Evolutionary conservation across 2,113 vertebrate species (phyloP).

Genomic region (Pantherophis guttatus): DNA sequence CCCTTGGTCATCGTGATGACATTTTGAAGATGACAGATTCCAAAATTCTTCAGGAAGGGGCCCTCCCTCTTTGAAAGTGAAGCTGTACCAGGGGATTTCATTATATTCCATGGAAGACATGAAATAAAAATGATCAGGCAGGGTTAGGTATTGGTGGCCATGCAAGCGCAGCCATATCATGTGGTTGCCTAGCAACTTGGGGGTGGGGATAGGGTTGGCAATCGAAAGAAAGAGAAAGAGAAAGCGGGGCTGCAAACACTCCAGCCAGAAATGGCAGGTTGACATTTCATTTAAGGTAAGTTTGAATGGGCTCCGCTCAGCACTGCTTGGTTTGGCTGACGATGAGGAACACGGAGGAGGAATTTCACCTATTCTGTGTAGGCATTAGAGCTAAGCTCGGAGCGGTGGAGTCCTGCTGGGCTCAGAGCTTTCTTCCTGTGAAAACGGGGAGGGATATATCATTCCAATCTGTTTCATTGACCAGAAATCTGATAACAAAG

Average conservation of each 20-base stretch:
- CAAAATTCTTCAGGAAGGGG: slow-evolving; percentile 43
- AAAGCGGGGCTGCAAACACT: slow-evolving; percentile 50
- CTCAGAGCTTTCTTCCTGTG: slow-evolving; percentile 18
- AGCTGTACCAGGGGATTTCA: slow-evolving; percentile 44
- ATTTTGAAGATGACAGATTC: slow-evolving; percentile 14
- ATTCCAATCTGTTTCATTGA: not conserved
- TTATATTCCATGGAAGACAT: slow-evolving; percentile 57
- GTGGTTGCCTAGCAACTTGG: slow-evolving; percentile 69
- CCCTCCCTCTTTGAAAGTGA: slow-evolving; percentile 40
- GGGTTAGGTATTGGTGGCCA: slow-evolving; percentile 59
- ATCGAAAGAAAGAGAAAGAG: slow-evolving; percentile 61
- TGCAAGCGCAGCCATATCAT: slow-evolving; percentile 61
- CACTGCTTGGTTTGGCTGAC: slow-evolving; percentile 33
- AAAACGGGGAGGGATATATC: slow-evolving; percentile 28
- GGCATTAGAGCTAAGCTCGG: slow-evolving; percentile 21
- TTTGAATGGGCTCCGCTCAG: slow-evolving; percentile 35
- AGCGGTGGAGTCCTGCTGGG: slow-evolving; percentile 31
- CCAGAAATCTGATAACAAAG: slow-evolving; percentile 28
- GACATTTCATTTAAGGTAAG: slow-evolving; percentile 55
- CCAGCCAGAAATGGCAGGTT: slow-evolving; percentile 49
- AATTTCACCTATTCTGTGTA: slow-evolving; percentile 46
- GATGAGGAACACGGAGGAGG: slow-evolving; percentile 37
- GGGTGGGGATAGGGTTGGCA: slow-evolving; percentile 54
- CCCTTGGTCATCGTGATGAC: not conserved
- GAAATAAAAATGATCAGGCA: slow-evolving; percentile 63